These are phyloP conservation scores for Heptranchias perlo DNA, from an alignment of 2,113 vertebrate species.

Conservation along the genomic window DNA sequence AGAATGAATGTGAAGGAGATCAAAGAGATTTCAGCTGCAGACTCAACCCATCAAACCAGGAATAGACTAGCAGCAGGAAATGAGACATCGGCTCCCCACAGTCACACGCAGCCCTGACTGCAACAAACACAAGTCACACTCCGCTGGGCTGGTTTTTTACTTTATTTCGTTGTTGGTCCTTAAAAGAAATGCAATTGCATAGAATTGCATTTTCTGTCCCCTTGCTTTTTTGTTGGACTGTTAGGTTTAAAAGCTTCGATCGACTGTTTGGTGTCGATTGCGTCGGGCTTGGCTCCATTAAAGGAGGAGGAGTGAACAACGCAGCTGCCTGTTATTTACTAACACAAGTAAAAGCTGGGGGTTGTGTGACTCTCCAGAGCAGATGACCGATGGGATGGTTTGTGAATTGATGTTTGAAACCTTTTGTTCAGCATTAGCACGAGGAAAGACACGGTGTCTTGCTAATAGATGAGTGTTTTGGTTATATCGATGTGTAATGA, in stretches of 20 bases:
- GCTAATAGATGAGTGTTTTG: background rate
- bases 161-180: background rate
- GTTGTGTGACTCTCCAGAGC: background rate
- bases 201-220: background rate
- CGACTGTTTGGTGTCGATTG: slow-evolving; percentile 34
- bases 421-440: slow-evolving; percentile 25
- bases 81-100: background rate
- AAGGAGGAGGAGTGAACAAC: background rate
- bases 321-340: slow-evolving; percentile 29
- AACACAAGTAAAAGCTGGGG: background rate
- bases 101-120: background rate
- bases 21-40: slow-evolving; percentile 24
- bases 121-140: background rate
- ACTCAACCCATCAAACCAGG: slow-evolving; percentile 23
- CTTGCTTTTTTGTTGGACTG: background rate
- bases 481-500: background rate
- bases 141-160: background rate
- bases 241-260: background rate
- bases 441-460: no score
- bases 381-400: background rate
- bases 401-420: background rate
- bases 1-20: slow-evolving; percentile 15
- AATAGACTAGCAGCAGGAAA: background rate
- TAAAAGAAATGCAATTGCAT: background rate
- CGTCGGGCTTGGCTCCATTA: background rate